Percentiles rank a stretch among this genome's conserved stretches.
Conservation (phyloP, 2,113 vertebrate species). For the Gila orcuttii region DNA sequence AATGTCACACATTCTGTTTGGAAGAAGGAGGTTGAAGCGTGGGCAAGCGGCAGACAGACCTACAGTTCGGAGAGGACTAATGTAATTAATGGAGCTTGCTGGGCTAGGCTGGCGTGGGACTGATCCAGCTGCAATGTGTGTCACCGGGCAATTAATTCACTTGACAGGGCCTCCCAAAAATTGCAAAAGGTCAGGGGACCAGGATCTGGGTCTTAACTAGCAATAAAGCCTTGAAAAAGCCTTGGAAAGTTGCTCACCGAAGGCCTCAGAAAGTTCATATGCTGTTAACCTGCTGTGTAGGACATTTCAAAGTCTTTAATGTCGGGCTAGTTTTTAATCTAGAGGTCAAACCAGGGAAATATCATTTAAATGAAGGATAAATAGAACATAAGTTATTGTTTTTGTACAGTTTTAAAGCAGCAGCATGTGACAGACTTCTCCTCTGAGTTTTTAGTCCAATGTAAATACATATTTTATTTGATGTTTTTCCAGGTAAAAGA, state of each 20-base stretch:
- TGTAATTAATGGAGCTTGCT: slow-evolving; percentile 57
- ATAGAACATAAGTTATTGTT: not conserved
- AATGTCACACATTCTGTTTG: not conserved
- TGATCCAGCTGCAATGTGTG: slow-evolving; percentile 43
- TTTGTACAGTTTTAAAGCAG: not conserved
- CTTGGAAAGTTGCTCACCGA: not conserved
- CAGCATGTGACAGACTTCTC: not conserved
- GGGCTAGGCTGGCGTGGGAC: slow-evolving; percentile 49
- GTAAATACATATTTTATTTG: not conserved
- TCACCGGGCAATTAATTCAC: slow-evolving; percentile 47
- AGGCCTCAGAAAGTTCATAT: slow-evolving; percentile 2
- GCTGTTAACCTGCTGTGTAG: slow-evolving; percentile 13
- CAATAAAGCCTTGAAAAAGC: slow-evolving; percentile 25
- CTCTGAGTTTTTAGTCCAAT: not conserved
- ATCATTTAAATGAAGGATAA: not conserved
- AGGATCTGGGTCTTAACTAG: slow-evolving; percentile 28
- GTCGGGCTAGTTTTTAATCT: slow-evolving; percentile 18
- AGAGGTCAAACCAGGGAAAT: not conserved
- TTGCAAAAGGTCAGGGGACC: slow-evolving; percentile 47
- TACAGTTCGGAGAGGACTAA: slow-evolving; percentile 49
- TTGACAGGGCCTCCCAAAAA: slow-evolving; percentile 50
- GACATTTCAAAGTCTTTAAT: slow-evolving; percentile 30
- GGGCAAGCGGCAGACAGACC: slow-evolving; percentile 25
- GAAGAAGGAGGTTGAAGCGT: slow-evolving; percentile 32
- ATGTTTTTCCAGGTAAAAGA: not conserved